Evolutionary conservation across 2,888 invertebrate genomes (phyloP), one percentile per base, ranked within the genome.

Genomic region (Platycheirus albimanus): DNA sequence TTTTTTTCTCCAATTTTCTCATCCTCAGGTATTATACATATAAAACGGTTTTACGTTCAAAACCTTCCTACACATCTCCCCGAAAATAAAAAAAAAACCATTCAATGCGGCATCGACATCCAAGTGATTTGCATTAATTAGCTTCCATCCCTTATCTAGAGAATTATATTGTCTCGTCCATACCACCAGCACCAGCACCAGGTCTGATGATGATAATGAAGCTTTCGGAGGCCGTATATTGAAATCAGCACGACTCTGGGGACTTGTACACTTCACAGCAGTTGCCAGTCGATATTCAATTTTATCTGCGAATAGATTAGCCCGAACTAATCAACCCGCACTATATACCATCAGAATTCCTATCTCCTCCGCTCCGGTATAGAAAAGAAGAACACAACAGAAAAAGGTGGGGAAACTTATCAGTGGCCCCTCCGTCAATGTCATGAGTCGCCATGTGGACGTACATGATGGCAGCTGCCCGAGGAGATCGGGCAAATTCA

Each of bases 381-480:
- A 47, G 36, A 33, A 6, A 43, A 19, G 5, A 11, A 17, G 10
- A n/a, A 10, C 10, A 15, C 13, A 64, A n/a, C 10, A n/a, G 36
- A 6, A 30, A 19, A 13, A 36, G 24, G 20, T 17, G 36, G 15
- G 36, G 47, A 6, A 15, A 49, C 19, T 70, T 11, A 33, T 28
- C 28, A 20, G 56, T 30, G 43, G 41, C 28, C 66, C 54, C 20
- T 52, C 71, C 15, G 72, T 85, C 58, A 80, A 87, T 88, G 89
- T 85, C 86, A 90, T 89, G 90, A 87, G 85, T 89, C 88, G 91
- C 90, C 89, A 95, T 94, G 94, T 94, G 94, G 94, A 93, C 94
- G 84, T 94, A 94, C 91, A 94, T 95, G 91, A 93, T 94, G 91
- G 94, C 94, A 86, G 94, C 94, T 85, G 93, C 94, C 87, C 93